A percentile compares a stretch with the other conserved stretches of the same genome.
Conservation (phyloP, 2,797 vertebrate genomes). For the Pangasius djambal region DNA sequence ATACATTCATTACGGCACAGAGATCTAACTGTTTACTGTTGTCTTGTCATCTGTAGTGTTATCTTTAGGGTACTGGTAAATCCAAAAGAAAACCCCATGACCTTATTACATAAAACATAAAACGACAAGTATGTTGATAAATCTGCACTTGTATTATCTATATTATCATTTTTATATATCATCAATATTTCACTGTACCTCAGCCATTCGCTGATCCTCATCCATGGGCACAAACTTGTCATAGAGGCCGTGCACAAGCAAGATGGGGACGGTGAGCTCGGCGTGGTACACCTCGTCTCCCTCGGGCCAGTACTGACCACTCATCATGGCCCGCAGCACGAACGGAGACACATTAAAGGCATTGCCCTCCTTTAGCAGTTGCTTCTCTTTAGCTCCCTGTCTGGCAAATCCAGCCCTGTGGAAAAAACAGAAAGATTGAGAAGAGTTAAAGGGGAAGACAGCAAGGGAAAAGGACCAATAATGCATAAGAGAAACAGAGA, state of each 20-base stretch:
- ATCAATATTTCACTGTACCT: conserved; percentile 74
- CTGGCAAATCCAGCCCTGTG: conserved; percentile 92
- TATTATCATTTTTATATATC: not conserved
- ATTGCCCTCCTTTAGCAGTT: conserved; percentile 92
- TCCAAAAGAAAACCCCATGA: not conserved
- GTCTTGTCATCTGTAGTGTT: not conserved
- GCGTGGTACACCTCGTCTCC: conserved; percentile 97
- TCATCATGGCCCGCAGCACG: conserved; percentile 96
- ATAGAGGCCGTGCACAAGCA: conserved; percentile 94
- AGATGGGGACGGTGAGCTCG: conserved; percentile 90
- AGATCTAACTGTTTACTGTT: conserved; percentile 35
- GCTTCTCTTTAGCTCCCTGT: conserved; percentile 96
- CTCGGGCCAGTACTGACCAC: conserved; percentile 98
- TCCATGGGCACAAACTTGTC: conserved; percentile 96
- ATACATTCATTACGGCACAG: conserved; percentile 40
- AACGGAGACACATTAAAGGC: conserved; percentile 97
- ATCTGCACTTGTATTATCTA: not conserved
- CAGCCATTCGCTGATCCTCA: conserved; percentile 96
- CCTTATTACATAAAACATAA: not conserved
- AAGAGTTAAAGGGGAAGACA: not conserved
- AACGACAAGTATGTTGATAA: not conserved
- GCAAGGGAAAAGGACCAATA: not conserved
- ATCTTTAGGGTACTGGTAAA: not conserved
- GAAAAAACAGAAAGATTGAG: conserved; percentile 10
- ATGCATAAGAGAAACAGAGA: not conserved